Evolutionary conservation across 2,113 vertebrate genomes (phyloP).

Genomic region (Zosterops pallidus): DNA sequence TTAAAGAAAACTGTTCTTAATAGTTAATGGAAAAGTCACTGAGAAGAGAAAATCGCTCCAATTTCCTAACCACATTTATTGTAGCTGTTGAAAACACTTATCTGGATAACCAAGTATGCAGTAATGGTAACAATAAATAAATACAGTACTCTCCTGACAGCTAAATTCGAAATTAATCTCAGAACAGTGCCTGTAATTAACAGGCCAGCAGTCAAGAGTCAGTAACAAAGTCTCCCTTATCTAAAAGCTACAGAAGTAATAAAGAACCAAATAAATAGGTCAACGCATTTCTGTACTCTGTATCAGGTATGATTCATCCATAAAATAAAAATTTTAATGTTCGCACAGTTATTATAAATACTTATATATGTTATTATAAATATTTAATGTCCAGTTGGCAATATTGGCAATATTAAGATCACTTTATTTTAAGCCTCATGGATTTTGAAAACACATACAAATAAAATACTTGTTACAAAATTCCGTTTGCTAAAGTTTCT

Average conservation of each 20-base stretch:
- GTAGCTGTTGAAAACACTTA: background rate
- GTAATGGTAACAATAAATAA: background rate
- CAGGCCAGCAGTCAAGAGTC: background rate
- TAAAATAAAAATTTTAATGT: background rate
- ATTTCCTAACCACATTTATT: background rate
- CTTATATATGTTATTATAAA: background rate
- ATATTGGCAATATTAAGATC: background rate
- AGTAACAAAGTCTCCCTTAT: background rate
- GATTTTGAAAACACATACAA: slow-evolving; percentile 42
- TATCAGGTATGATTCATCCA: background rate
- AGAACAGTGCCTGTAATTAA: background rate
- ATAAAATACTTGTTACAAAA: slow-evolving; percentile 37
- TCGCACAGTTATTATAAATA: background rate
- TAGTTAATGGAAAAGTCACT: background rate
- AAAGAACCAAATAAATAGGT: background rate
- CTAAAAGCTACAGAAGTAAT: background rate
- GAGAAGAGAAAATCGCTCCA: background rate
- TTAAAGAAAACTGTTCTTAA: background rate
- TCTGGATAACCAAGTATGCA: background rate
- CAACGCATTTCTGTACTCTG: background rate
- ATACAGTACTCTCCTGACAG: background rate
- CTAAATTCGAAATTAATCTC: background rate
- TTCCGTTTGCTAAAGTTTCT: slow-evolving; percentile 12
- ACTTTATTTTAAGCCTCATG: slow-evolving; percentile 50
- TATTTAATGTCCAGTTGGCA: background rate